phyloP scores from a whole-genome alignment of 30 jellyfish, hydroid and myxozoan genomes.

The Hydractinia echinata region DNA sequence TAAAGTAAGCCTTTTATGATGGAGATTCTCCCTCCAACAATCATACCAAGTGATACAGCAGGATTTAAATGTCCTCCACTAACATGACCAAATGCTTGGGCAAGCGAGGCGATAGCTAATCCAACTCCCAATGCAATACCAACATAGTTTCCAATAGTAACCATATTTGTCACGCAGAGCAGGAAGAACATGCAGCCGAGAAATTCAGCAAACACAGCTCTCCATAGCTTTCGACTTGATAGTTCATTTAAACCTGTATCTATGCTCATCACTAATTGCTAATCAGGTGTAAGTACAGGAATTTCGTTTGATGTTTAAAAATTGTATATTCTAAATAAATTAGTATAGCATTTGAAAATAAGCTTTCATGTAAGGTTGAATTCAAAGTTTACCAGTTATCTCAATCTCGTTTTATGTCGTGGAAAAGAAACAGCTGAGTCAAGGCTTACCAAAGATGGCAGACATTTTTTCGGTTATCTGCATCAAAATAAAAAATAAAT shows the following conservation, averaged over 20 bases:
- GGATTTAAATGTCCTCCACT: constrained; percentile 97
- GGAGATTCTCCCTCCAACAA: constrained; percentile 52
- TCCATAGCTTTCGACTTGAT: constrained; percentile 54
- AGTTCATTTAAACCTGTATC: constrained; percentile 39
- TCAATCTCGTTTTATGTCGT: no score
- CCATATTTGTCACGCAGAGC: constrained; percentile 46
- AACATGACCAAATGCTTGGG: constrained; percentile 77
- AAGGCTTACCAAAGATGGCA: no score
- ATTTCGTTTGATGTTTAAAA: no score
- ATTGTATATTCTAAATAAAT: no score
- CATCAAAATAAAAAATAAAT: no score
- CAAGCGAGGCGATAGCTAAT: constrained; percentile 72
- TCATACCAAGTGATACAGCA: constrained; percentile 72
- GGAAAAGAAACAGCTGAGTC: no score
- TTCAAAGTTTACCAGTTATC: no score
- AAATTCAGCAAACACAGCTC: constrained; percentile 83
- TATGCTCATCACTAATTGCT: neutral
- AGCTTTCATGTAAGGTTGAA: no score
- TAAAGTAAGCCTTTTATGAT: constrained; percentile 60
- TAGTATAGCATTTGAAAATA: no score
- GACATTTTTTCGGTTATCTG: no score
- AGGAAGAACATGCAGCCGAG: constrained; percentile 29
- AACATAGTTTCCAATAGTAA: constrained; percentile 45
- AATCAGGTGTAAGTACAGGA: no score
- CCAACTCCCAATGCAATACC: constrained; percentile 70